A percentile compares a stretch with the other conserved stretches of the same genome.
These are phyloP conservation scores for Knipowitschia caucasica DNA, from an alignment of 2,797 vertebrate species.

Conservation along the genomic window DNA sequence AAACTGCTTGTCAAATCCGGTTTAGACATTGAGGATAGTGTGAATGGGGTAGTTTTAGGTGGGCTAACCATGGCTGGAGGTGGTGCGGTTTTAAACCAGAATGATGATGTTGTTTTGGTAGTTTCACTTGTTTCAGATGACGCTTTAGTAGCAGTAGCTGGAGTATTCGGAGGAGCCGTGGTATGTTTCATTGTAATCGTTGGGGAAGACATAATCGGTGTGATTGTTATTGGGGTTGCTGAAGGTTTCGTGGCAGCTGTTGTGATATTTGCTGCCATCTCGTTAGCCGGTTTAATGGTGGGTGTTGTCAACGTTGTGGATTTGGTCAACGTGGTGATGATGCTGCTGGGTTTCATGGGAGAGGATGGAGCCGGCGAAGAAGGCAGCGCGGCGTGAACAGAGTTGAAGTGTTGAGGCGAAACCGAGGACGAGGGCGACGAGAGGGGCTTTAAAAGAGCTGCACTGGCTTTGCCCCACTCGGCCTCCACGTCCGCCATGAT, in stretches of 20 bases:
- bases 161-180: slow-evolving; percentile 27
- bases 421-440: slow-evolving; percentile 35
- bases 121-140: slow-evolving; percentile 33
- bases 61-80: slow-evolving; percentile 22
- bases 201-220: slow-evolving; percentile 36
- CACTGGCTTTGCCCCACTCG: slow-evolving; percentile 80
- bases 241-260: slow-evolving; percentile 42
- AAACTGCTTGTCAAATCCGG: slow-evolving; percentile 28
- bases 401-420: slow-evolving; percentile 35
- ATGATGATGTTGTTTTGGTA: slow-evolving; percentile 34
- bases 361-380: slow-evolving; percentile 23
- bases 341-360: slow-evolving; percentile 34
- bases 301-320: slow-evolving; percentile 41
- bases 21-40: slow-evolving; percentile 33
- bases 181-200: slow-evolving; percentile 30
- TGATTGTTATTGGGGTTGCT: slow-evolving; percentile 19
- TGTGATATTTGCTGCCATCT: slow-evolving; percentile 20
- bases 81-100: slow-evolving; percentile 25
- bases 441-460: slow-evolving; percentile 49
- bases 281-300: slow-evolving; percentile 42
- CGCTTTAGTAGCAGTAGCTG: slow-evolving; percentile 30
- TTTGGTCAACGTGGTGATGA: slow-evolving; percentile 49
- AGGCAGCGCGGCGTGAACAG: slow-evolving; percentile 7
- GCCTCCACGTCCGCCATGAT: slow-evolving; percentile 93
- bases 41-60: slow-evolving; percentile 20